phyloP scores from a whole-genome alignment of 2,797 vertebrate species.

The Sebastes nivosus region DNA sequence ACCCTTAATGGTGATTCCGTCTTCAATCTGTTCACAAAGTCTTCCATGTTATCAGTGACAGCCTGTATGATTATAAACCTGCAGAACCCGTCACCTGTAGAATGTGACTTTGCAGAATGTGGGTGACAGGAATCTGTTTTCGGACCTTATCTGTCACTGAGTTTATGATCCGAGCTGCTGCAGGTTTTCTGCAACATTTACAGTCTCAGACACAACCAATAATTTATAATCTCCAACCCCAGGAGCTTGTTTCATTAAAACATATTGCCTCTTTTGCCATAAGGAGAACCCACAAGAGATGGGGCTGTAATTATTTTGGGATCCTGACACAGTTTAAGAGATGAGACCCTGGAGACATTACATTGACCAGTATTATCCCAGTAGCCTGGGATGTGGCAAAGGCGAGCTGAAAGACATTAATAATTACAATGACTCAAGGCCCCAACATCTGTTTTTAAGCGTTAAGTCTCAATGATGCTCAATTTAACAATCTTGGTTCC shows the following conservation, averaged over 20 bases:
- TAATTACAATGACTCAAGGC: neutral
- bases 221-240: neutral
- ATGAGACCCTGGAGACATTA: constrained; percentile 1
- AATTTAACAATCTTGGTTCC: constrained; percentile 6
- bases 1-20: neutral
- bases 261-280: neutral
- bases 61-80: constrained; percentile 1
- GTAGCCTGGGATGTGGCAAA: neutral
- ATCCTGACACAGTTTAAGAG: constrained; percentile 11
- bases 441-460: constrained; percentile 6
- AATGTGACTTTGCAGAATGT: constrained; percentile 38
- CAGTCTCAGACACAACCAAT: neutral
- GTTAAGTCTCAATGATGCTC: neutral
- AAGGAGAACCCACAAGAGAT: neutral
- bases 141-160: neutral
- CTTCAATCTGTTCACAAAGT: neutral
- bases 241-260: constrained; percentile 9
- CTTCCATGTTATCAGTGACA: neutral
- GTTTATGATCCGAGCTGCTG: neutral
- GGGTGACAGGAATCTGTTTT: constrained; percentile 21
- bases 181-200: constrained; percentile 13
- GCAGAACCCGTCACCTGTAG: neutral
- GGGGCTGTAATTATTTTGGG: neutral
- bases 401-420: neutral
- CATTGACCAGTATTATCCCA: neutral